These are phyloP conservation scores for Sylvia atricapilla DNA, from an alignment of 2,113 vertebrate species.

Conservation along the genomic window DNA sequence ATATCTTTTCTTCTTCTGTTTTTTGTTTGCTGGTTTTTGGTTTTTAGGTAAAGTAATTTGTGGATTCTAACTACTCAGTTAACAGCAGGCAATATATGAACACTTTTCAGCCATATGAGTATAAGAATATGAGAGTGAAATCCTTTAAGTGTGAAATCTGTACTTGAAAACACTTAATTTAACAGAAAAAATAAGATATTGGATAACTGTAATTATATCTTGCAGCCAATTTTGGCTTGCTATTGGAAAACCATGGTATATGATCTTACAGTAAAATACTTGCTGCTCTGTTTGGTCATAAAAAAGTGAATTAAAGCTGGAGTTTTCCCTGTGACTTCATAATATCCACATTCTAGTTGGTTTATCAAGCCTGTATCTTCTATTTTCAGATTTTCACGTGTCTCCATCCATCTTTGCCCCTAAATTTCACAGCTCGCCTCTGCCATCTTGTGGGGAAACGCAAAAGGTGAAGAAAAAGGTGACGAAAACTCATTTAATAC, in stretches of 20 bases:
- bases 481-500: background rate
- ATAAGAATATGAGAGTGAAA: background rate
- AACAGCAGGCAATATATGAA: background rate
- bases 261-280: background rate
- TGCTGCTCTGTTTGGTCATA: background rate
- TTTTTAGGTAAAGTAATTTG: background rate
- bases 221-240: background rate
- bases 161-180: background rate
- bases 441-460: constrained; percentile 70
- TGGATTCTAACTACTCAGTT: background rate
- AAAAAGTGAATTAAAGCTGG: background rate
- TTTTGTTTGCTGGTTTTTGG: background rate
- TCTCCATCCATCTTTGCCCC: rapidly evolving
- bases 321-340: background rate
- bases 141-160: background rate
- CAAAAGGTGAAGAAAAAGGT: background rate
- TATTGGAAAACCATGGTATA: background rate
- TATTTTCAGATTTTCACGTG: background rate
- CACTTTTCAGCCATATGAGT: background rate
- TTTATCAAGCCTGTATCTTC: background rate
- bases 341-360: background rate
- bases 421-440: constrained; percentile 34
- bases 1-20: background rate
- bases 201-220: background rate
- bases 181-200: background rate